Conservation (phyloP, 2,797 vertebrate species). For the Chromobotia macracanthus region DNA sequence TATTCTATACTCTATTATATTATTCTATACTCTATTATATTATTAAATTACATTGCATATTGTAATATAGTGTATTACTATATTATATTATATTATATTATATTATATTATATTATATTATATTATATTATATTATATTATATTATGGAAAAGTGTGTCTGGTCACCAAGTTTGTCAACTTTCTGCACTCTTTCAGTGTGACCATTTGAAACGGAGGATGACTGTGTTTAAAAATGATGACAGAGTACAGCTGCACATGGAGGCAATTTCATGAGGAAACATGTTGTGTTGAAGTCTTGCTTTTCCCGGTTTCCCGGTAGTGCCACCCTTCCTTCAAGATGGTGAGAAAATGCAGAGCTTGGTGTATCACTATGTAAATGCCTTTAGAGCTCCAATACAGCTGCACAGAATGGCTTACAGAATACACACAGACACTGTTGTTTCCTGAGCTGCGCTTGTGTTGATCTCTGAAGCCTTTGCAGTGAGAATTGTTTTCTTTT, state of each 20-base stretch:
- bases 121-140: too few species aligned
- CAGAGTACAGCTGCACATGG: slow-evolving; percentile 15
- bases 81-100: too few species aligned
- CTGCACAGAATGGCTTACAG: background rate
- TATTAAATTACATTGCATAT: too few species aligned
- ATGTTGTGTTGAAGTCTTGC: slow-evolving; percentile 9
- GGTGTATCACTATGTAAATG: slow-evolving; percentile 13
- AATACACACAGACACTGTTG: background rate
- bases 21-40: too few species aligned
- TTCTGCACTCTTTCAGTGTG: background rate
- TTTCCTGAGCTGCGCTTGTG: background rate
- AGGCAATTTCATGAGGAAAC: slow-evolving; percentile 41
- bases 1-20: too few species aligned
- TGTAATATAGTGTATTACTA: too few species aligned
- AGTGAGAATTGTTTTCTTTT: background rate
- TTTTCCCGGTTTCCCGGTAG: slow-evolving; percentile 23
- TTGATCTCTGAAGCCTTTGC: background rate
- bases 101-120: too few species aligned
- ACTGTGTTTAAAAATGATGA: slow-evolving; percentile 47
- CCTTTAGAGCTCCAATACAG: background rate
- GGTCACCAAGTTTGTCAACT: background rate
- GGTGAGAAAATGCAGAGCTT: background rate
- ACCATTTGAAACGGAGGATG: slow-evolving; percentile 2
- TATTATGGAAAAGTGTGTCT: too few species aligned
- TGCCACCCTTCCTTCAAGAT: slow-evolving; percentile 29